Conservation (phyloP, 1,140 invertebrate species). For the Scylla paramamosain region DNA sequence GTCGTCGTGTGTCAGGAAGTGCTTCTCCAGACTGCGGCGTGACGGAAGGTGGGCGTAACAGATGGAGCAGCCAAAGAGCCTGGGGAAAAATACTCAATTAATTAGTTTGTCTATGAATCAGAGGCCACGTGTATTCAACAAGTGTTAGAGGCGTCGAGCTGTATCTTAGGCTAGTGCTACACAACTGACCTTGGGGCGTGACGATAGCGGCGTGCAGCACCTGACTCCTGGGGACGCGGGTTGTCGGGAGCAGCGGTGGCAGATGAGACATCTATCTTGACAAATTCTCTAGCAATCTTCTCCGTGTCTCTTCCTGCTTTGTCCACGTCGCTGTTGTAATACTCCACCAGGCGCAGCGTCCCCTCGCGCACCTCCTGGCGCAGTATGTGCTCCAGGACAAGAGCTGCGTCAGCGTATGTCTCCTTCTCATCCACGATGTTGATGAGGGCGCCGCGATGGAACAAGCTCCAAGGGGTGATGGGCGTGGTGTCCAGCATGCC, state of each 20-base stretch:
- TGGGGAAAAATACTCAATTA: neutral
- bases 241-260: neutral
- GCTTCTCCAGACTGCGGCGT: neutral
- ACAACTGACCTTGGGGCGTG: neutral
- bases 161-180: too few relatives aligned
- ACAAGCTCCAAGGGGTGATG: neutral
- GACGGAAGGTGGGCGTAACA: neutral
- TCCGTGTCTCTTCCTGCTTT: neutral
- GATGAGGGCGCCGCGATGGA: neutral
- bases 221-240: neutral
- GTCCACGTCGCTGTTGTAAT: neutral
- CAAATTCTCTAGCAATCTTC: neutral
- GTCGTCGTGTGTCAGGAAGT: neutral
- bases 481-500: too few relatives aligned
- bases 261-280: neutral
- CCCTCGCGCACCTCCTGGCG: too few relatives aligned
- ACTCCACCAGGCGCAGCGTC: too few relatives aligned
- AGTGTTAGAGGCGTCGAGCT: neutral
- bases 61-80: neutral
- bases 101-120: neutral
- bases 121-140: too few relatives aligned
- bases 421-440: neutral
- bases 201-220: neutral
- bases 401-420: neutral
- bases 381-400: neutral